Conservation (phyloP, 2,113 vertebrate species). For the Anhinga anhinga region DNA sequence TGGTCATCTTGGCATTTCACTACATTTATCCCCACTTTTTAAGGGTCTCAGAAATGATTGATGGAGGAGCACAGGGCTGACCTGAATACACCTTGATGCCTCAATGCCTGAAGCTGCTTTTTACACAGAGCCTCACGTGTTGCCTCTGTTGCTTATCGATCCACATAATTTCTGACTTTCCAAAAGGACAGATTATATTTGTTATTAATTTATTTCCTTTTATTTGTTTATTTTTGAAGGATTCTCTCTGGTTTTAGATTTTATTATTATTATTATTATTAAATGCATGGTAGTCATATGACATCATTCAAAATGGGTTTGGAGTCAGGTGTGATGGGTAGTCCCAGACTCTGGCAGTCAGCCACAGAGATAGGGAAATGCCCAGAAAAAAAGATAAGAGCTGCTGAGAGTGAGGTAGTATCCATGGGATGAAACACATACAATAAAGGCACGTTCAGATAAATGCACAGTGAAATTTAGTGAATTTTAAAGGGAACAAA, state of each 20-base stretch:
- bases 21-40: not conserved
- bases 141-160: not conserved
- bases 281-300: fast-evolving
- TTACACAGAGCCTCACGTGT: not conserved
- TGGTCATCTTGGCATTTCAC: not conserved
- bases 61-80: not conserved
- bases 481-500: not conserved
- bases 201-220: not conserved
- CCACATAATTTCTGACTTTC: not conserved
- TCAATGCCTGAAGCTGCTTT: too few species aligned
- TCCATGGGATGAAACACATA: not conserved
- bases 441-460: fast-evolving
- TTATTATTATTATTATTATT: not conserved
- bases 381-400: not conserved
- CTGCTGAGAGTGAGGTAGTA: not conserved
- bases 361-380: not conserved
- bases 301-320: not conserved
- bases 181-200: not conserved
- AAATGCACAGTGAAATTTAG: not conserved
- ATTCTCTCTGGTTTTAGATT: not conserved
- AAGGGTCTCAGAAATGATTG: not conserved
- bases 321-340: not conserved
- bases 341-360: not conserved
- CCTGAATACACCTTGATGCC: not conserved
- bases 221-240: not conserved